Percentiles rank a stretch among this genome's conserved stretches.
These are phyloP conservation scores for Callochromis pleurospilus DNA, from an alignment of 2,113 vertebrate species.

Conservation along the genomic window DNA sequence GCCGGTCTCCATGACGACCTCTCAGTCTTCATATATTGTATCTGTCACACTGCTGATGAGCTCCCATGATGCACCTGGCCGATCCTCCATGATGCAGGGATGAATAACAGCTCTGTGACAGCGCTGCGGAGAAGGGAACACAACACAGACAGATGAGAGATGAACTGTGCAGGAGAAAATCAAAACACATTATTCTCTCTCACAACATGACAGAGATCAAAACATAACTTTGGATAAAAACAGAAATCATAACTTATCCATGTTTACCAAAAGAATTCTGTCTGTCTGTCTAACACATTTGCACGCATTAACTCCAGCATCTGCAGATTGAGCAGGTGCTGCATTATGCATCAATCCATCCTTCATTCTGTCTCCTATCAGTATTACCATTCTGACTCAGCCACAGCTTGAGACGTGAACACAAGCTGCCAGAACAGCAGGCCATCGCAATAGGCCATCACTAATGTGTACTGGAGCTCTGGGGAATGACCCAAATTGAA, in stretches of 20 bases:
- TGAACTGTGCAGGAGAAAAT: background rate
- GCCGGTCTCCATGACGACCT: constrained; percentile 75
- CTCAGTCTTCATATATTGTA: constrained; percentile 56
- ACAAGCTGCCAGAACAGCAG: constrained; percentile 21
- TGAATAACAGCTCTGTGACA: constrained; percentile 31
- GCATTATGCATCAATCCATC: constrained; percentile 27
- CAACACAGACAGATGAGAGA: constrained; percentile 41
- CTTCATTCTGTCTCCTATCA: constrained; percentile 29
- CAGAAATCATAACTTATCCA: background rate
- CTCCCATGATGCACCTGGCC: constrained; percentile 58
- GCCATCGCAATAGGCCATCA: background rate
- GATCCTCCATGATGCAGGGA: constrained; percentile 41
- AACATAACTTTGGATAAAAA: background rate
- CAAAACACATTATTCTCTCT: constrained; percentile 18
- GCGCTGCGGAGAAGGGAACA: constrained; percentile 44
- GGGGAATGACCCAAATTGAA: constrained; percentile 20
- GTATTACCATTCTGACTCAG: constrained; percentile 24
- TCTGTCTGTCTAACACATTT: background rate
- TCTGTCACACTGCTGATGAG: constrained; percentile 24
- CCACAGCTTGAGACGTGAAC: background rate
- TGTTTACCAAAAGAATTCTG: background rate
- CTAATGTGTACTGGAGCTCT: background rate
- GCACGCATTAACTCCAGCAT: background rate
- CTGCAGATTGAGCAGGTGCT: constrained; percentile 18
- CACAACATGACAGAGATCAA: background rate